phyloP scores from a whole-genome alignment of 2,888 invertebrate genomes.

The Pachydiplax longipennis region DNA sequence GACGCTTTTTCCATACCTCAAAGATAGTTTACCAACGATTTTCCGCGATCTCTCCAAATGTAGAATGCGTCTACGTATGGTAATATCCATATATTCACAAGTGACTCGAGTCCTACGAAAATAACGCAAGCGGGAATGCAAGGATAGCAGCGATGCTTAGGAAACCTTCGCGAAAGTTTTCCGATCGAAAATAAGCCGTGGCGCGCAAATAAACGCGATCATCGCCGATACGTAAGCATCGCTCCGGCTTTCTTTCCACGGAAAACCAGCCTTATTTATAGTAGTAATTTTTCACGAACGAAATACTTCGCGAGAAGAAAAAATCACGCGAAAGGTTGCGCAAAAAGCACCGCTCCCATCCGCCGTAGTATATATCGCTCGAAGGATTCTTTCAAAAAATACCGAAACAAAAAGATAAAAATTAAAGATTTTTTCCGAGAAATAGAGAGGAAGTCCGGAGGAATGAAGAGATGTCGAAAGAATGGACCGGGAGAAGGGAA shows the following conservation, averaged over 20 bases:
- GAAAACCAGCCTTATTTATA: background rate
- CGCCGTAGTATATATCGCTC: background rate
- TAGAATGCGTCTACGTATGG: too few relatives aligned
- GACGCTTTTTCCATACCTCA: too few relatives aligned
- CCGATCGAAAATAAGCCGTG: background rate
- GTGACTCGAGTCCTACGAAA: too few relatives aligned
- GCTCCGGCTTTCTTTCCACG: background rate
- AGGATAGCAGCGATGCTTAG: too few relatives aligned
- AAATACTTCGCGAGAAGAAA: background rate
- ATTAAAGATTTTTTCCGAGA: conserved; percentile 15
- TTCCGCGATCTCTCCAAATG: too few relatives aligned
- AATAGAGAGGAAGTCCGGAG: background rate
- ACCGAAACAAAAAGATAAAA: background rate
- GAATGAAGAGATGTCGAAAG: background rate
- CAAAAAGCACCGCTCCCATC: background rate
- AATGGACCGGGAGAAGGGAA: background rate
- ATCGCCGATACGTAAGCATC: background rate
- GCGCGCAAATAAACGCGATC: background rate
- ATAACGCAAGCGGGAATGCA: too few relatives aligned
- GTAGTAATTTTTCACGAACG: conserved; percentile 21
- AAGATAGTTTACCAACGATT: background rate
- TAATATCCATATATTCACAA: too few relatives aligned
- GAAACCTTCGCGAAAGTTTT: too few relatives aligned
- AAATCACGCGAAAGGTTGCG: background rate
- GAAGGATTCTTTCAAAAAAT: background rate